Base-by-base conservation (phyloP, 2,888 invertebrate species). In the Carpatolechia fugitivella region DNA sequence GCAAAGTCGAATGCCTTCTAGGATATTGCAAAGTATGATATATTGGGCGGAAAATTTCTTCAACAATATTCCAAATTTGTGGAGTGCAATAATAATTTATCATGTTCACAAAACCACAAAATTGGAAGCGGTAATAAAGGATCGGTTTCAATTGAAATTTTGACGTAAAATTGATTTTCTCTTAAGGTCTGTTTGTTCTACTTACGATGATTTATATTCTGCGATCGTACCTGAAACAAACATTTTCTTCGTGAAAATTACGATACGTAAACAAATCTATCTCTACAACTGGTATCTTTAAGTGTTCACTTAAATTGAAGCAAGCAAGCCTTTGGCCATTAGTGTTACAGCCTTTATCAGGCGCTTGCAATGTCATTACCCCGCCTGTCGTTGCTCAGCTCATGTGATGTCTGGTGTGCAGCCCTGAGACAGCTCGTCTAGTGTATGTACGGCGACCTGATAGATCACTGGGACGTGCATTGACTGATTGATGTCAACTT, bases 11-110 rank as follows among this genome's bases (percentile, higher is more conserved):
- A 70, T 69, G 68, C 70, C 69, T 69, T 69, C 72, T 67, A 68
- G 71, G 76, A 80, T 84, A 85, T 81, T 82, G 78, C 76, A 75
- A 82, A 83, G 78, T 75, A 82, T 85, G 83, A 85, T 82, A 77
- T 81, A 86, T 80, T 80, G 78, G 75, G 65, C 56, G 57, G 60
- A 64, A 73, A 75, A 73, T 65, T 74, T 72, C 70, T 72, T 59
- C 60, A 58, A 46, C 53, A 35, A 52, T 65, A 63, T 67, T 64
- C 58, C 54, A 65, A 74, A 70, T 44, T 48, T 48, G 14, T 20
- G 53, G 58, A 54, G 49, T 10, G 18, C 18, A 48, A 48, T 48
- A 46, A 54, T 56, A 41, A 61, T 64, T 64, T 62, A 62, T 64
- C 61, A 48, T 58, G 58, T 61, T 60, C 61, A 61, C 18, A 20